Evolutionary conservation across 2,888 invertebrate genomes (phyloP).

Genomic region (Arrhopalites spinosus): DNA sequence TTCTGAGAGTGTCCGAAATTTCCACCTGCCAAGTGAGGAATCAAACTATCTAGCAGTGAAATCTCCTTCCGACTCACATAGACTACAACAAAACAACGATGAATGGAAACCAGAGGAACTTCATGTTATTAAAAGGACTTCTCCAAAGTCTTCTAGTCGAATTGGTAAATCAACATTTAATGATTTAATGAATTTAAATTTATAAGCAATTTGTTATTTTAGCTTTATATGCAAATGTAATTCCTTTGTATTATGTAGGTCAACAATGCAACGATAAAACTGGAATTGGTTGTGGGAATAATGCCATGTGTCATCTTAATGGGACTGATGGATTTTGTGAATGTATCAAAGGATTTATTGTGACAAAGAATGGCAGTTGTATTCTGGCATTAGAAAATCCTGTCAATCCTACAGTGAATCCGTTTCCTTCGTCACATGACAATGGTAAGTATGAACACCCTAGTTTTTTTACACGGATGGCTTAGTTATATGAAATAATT

Average conservation of each 20-base stretch:
- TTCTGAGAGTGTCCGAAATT: background rate
- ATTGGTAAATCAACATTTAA: no score
- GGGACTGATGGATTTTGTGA: background rate
- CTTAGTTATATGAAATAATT: background rate
- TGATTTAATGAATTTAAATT: background rate
- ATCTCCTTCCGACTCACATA: background rate
- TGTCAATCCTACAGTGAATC: background rate
- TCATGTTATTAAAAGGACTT: background rate
- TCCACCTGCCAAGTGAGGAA: background rate
- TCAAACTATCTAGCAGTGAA: background rate
- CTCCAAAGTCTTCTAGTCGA: background rate
- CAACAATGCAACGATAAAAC: no score
- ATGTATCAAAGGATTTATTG: background rate
- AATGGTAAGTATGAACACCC: slow-evolving; percentile 9
- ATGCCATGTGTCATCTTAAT: no score
- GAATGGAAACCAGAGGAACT: background rate
- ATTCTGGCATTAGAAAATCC: no score
- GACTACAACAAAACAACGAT: background rate
- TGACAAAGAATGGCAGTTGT: background rate
- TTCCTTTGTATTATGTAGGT: no score
- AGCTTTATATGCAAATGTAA: background rate
- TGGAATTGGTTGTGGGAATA: no score
- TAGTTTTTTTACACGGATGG: background rate
- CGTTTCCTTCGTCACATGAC: background rate
- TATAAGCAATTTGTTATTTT: background rate